Evolutionary conservation across 2,797 vertebrate species (phyloP).

Genomic region (Manis pentadactyla): DNA sequence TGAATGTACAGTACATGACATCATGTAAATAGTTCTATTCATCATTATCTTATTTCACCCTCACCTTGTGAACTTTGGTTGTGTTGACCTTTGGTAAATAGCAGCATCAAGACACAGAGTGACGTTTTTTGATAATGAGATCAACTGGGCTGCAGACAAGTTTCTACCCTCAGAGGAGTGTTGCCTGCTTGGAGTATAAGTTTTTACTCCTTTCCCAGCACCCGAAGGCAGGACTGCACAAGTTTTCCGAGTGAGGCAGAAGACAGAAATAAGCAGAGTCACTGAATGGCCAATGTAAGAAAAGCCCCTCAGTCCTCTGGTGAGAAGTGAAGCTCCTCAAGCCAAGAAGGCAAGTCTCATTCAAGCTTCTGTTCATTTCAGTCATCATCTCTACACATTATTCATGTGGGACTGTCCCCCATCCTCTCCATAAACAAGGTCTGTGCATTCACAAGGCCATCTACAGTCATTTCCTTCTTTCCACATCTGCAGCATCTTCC

Average conservation of each 20-base stretch:
- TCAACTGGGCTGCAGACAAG: not conserved
- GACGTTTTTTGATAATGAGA: not conserved
- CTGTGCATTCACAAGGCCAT: not conserved
- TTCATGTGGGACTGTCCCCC: not conserved
- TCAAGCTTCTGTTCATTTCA: not conserved
- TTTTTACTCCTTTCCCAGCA: not conserved
- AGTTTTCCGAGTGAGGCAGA: not conserved
- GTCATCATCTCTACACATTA: not conserved
- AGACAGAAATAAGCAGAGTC: not conserved
- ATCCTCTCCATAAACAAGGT: not conserved
- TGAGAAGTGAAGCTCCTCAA: not conserved
- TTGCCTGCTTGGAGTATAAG: not conserved
- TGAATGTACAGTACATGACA: not conserved
- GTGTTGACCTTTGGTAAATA: slow-evolving; percentile 5
- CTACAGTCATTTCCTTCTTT: not conserved
- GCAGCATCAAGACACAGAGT: not conserved
- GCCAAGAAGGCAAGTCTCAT: not conserved
- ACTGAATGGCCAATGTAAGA: not conserved
- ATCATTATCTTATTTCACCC: not conserved
- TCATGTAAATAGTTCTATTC: not conserved
- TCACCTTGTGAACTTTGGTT: not conserved
- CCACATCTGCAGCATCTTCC: not conserved
- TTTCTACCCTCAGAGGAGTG: not conserved
- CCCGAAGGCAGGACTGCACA: not conserved
- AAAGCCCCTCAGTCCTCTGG: not conserved